phyloP scores from a whole-genome alignment of 2,113 vertebrate species.

The Microcebus griseorufus region DNA sequence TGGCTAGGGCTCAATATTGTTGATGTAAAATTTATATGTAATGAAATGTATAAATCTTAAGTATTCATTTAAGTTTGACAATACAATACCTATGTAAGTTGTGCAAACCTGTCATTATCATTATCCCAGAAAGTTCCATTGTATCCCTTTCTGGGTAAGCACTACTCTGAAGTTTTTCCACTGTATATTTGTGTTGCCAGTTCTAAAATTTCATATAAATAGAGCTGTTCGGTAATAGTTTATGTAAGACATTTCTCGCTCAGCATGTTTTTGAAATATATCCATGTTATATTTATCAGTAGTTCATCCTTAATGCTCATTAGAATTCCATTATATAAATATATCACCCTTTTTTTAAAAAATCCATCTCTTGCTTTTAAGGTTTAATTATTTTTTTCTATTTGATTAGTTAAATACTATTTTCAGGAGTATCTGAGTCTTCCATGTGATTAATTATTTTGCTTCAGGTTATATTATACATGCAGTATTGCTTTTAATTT shows the following conservation, averaged over 20 bases:
- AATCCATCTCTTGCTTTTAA: constrained; percentile 30
- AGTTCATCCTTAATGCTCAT: constrained; percentile 1
- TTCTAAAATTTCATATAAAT: constrained; percentile 1
- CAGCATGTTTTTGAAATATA: background rate
- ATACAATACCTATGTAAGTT: background rate
- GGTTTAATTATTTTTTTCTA: background rate
- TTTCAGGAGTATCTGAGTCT: constrained; percentile 30
- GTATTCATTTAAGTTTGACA: constrained; percentile 3
- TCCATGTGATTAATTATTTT: background rate
- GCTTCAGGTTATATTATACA: background rate
- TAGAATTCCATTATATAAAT: background rate
- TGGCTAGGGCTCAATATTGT: background rate
- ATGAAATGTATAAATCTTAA: background rate
- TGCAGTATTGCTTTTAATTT: constrained; percentile 54
- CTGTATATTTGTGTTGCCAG: background rate
- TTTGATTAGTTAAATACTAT: constrained; percentile 25
- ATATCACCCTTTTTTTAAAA: background rate
- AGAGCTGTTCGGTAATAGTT: background rate
- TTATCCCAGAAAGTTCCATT: background rate
- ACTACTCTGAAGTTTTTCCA: background rate
- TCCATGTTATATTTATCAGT: background rate
- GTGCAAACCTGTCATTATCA: background rate
- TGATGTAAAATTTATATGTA: background rate
- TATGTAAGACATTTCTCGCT: background rate
- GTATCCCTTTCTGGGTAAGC: background rate